Evolutionary conservation across 2,797 vertebrate species (phyloP), one percentile per base, ranked within the genome.

Genomic region (Oreochromis grahami): DNA sequence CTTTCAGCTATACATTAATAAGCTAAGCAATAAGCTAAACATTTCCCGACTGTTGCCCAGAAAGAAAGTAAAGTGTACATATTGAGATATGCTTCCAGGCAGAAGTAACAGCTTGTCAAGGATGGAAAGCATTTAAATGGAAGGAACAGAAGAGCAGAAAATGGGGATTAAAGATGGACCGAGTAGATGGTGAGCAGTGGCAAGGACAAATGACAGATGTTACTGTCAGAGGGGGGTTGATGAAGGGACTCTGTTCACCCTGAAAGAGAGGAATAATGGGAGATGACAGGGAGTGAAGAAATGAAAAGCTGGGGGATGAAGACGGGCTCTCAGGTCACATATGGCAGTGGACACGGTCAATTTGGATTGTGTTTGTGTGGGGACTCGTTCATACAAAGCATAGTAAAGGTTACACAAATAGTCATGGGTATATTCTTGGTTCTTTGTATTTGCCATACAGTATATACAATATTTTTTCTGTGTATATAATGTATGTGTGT

Each of bases 141-240:
- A 53, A 43, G 45, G 34, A 14, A 50, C 14, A 68, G 32, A 74
- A 17, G n/a, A 72, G 50, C 3, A 21, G 32, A 55, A 56, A 53
- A 55, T 3, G 48, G 21, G 56, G 77, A 79, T 24, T 68, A 55
- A 79, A 72, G 81, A 79, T 68, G 53, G 36, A 52, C 5, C 14
- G 8, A 84, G 58, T 53, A 60, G 51, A 82, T 51, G 21, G 19
- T 4, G 10, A 77, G 76, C 80, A 82, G 80, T 79, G 55, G 56
- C 14, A 9, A 80, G 51, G 74, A 79, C 81, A 88, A 78, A 86
- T 88, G 91, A 90, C 90, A 94, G 90, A 94, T 93, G 89, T 89
- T 91, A 74, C 82, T 74, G 84, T 88, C 84, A 74, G 74, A 80
- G 72, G 78, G 86, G 84, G 84, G 52, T 32, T 56, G 88, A 58